Evolutionary conservation across 2,797 vertebrate species (phyloP), one percentile per base, ranked within the genome.

Genomic region (Dermochelys coriacea): DNA sequence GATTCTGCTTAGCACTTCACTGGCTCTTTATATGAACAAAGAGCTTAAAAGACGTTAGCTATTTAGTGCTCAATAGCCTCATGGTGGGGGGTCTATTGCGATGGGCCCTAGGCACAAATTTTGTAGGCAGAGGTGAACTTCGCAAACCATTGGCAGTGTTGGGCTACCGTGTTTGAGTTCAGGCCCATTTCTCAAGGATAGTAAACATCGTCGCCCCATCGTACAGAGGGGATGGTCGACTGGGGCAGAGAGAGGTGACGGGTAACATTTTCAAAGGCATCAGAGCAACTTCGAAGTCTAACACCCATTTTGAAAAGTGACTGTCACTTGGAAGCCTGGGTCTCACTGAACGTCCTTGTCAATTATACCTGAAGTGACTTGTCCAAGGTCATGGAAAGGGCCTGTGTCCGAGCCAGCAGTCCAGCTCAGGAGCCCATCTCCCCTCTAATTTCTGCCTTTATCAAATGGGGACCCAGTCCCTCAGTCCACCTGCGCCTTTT

Each of bases 381-480:
- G 18, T 59, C 49, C 5, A 0, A 0, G 0, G 64, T 68, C 21
- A 4, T 16, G 45, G 31, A 31, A 34, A 45, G 41, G 12, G 41
- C 14, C 3, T 47, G 41, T 27, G 41, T 41, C 14, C 15, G 45
- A 49, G 74, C 15, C 25, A 27, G 41, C 15, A 77, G 57, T 81
- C 80, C 10, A 59, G 29, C 77, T 49, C 45, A 57, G 9, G 54
- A 54, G 5, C 54, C 47, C 5, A 1, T 18, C 83, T 37, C 1
- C 54, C 12, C 41, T 19, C 18, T 1, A 16, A 49, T 64, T 0
- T 1, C 0, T 31, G 34, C 0, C 34, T 94, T 71, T 51, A 1
- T 25, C 54, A 83, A 45, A 12, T 45, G 27, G 19, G 82, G 81
- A 79, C 78, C 34, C 0, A 37, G 61, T 19, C 18, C n/a, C n/a